Base-by-base conservation (phyloP, 1,140 invertebrate genomes). In the Steinernema khuongi region DNA sequence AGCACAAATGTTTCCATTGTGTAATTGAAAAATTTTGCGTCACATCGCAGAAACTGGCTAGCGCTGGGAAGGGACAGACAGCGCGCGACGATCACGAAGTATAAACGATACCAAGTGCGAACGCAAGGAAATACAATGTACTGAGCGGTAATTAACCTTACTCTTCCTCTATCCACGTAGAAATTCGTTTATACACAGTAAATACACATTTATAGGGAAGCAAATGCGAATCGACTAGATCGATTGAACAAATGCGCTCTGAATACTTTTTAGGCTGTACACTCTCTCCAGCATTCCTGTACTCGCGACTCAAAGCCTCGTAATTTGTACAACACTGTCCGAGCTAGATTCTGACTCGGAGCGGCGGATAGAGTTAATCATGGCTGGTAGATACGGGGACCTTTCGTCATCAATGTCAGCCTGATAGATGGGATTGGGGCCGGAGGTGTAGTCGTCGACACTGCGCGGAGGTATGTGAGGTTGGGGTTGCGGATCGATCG, bases 241-340 rank as follows among this genome's bases (percentile, higher is more conserved):
- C 36, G 36, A 41, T 60, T 22, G n/a, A n/a, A 60, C 50, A 60
- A 60, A 60, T 60, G 50, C 50, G 19, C 50, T 60, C 50, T 60
- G 19, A 4, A 60, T 26, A 60, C 4, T 22, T 7, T 60, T 7
- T 60, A n/a, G n/a, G n/a, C 50, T 60, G 2, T 17, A 22, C 19
- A 17, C 19, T 4, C 26, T 26, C 22, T 60, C 14, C 22, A 60
- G 26, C 4, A 7, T 26, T 60, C 14, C 14, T n/a, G 4, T 17
- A 22, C 50, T 22, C 50, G 50, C 22, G 26, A 14, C 11, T 60
- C 50, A 60, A 7, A 60, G 50, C 50, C 50, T 60, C 22, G 50
- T 60, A 60, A 60, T 60, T 22, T 60, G 50, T 4, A 60, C 50
- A 11, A 60, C 50, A 11, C 11, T 17, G 50, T 60, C 50, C 7